These are phyloP conservation scores for Oreortyx pictus DNA, from an alignment of 2,797 vertebrate species.

Conservation along the genomic window DNA sequence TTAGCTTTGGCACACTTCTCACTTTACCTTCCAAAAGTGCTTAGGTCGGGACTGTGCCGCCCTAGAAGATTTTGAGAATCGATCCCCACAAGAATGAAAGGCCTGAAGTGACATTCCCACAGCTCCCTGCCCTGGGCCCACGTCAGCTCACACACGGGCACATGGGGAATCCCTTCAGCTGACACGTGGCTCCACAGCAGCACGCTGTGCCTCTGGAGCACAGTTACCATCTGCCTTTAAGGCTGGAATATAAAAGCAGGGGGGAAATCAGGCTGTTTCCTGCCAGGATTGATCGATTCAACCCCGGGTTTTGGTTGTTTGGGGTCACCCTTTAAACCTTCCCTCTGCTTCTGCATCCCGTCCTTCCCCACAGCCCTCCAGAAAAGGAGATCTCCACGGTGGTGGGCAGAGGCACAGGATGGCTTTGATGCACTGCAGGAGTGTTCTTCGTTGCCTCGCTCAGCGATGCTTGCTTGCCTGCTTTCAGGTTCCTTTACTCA, in stretches of 20 bases:
- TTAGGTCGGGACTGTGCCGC: background rate
- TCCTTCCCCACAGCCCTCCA: background rate
- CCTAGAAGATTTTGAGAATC: background rate
- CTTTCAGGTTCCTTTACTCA: slow-evolving; percentile 94
- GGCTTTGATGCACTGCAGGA: background rate
- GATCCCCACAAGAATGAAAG: background rate
- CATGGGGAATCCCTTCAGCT: background rate
- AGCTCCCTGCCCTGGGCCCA: background rate
- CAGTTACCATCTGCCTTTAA: background rate
- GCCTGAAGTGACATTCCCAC: background rate
- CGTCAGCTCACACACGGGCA: background rate
- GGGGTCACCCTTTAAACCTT: background rate
- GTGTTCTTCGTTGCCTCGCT: background rate
- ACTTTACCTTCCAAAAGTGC: slow-evolving; percentile 22
- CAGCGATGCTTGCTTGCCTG: background rate
- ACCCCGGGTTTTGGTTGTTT: background rate
- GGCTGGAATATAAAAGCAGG: background rate
- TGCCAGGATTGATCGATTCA: background rate
- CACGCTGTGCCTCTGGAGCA: background rate
- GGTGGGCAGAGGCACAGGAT: background rate
- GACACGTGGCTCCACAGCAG: background rate
- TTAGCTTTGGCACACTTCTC: slow-evolving; percentile 44
- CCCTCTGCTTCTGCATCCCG: background rate
- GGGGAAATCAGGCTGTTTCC: background rate
- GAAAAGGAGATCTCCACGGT: background rate